Conservation (phyloP, 2,888 invertebrate species). For the Anoplius nigerrimus region DNA sequence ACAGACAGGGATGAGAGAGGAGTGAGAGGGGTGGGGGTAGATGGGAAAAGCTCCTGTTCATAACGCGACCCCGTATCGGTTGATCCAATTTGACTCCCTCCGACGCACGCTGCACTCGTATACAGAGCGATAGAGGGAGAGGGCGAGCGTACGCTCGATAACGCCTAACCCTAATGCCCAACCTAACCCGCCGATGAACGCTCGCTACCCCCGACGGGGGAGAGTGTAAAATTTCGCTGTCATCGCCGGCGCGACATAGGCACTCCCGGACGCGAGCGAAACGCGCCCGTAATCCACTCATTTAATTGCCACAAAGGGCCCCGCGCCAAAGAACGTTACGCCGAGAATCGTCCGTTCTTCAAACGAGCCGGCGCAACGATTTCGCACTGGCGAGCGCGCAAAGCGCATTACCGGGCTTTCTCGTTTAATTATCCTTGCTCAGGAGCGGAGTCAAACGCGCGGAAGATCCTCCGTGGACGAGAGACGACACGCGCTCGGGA, state of each 20-base stretch:
- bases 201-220: slow-evolving; percentile 11
- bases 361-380: too few relatives aligned
- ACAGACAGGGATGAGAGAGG: slow-evolving; percentile 24
- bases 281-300: too few relatives aligned
- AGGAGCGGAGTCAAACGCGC: too few relatives aligned
- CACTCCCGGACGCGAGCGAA: not conserved
- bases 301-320: too few relatives aligned
- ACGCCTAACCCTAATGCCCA: slow-evolving; percentile 43
- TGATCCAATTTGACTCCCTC: slow-evolving; percentile 61
- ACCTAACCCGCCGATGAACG: slow-evolving; percentile 24
- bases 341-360: too few relatives aligned
- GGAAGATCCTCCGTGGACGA: too few relatives aligned
- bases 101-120: slow-evolving; percentile 38
- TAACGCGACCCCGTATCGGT: slow-evolving; percentile 61
- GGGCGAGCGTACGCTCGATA: slow-evolving; percentile 33
- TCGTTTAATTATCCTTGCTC: too few relatives aligned
- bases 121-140: too few relatives aligned
- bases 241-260: slow-evolving; percentile 20
- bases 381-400: too few relatives aligned
- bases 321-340: too few relatives aligned
- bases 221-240: slow-evolving; percentile 18
- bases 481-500: not conserved
- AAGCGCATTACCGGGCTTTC: too few relatives aligned
- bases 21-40: slow-evolving; percentile 25
- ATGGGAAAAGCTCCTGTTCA: slow-evolving; percentile 48